Evolutionary conservation across 2,113 vertebrate genomes (phyloP).

Genomic region (Passer montanus): DNA sequence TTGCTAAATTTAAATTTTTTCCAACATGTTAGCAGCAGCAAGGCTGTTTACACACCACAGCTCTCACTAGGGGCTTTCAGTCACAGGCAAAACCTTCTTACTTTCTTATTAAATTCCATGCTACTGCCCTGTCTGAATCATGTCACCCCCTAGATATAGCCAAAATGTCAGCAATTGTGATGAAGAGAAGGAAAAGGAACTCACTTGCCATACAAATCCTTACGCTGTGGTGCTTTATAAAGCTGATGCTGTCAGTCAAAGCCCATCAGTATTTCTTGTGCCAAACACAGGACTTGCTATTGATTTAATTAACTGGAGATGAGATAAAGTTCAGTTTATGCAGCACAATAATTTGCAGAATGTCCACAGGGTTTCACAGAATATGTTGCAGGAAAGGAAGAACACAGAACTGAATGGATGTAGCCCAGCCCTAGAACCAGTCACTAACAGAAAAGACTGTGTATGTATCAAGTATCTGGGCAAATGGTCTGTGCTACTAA

Average conservation of each 20-base stretch:
- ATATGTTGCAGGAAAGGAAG: background rate
- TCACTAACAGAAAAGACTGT: background rate
- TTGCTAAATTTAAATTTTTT: background rate
- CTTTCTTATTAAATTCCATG: background rate
- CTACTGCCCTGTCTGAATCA: background rate
- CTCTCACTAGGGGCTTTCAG: background rate
- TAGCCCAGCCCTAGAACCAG: background rate
- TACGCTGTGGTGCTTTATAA: background rate
- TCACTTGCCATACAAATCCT: background rate
- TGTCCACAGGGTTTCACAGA: background rate
- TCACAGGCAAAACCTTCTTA: background rate
- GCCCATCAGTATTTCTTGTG: background rate
- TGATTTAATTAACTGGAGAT: slow-evolving; percentile 49
- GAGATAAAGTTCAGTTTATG: slow-evolving; percentile 20
- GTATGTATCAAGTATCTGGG: background rate
- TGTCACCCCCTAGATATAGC: background rate
- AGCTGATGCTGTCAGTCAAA: background rate
- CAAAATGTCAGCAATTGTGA: slow-evolving; percentile 18
- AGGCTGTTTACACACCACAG: background rate
- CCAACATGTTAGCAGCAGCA: background rate
- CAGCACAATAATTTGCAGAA: background rate
- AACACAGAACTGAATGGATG: background rate
- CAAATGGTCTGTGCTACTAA: background rate
- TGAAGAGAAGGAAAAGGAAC: background rate
- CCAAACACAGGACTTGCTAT: background rate